Percentiles rank a stretch among this genome's conserved stretches.
phyloP scores from a whole-genome alignment of 2,888 invertebrate species.

The Eupithecia vulgata region DNA sequence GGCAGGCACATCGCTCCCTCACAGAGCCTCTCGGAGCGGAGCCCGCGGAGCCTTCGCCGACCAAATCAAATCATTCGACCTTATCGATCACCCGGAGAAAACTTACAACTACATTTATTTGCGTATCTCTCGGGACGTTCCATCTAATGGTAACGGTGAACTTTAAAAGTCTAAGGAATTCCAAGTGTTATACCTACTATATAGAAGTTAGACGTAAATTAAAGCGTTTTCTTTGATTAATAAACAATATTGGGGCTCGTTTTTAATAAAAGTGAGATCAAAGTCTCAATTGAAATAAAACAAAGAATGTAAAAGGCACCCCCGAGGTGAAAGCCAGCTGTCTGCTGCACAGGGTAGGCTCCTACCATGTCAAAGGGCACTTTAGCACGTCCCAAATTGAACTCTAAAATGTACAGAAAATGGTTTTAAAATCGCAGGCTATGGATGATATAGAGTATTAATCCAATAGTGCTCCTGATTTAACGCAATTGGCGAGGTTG shows the following conservation, averaged over 20 bases:
- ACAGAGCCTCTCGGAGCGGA: conserved; percentile 75
- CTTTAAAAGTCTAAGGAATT: conserved; percentile 3
- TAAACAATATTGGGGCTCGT: neutral
- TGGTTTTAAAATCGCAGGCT: conserved; percentile 41
- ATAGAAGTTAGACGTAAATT: neutral
- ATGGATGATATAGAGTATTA: conserved; percentile 65
- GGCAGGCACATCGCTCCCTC: conserved; percentile 70
- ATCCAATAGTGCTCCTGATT: conserved; percentile 79
- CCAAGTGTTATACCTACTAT: too few species aligned
- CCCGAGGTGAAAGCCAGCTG: neutral
- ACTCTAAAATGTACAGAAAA: conserved; percentile 3
- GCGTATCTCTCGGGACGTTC: conserved; percentile 55
- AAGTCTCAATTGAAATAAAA: neutral
- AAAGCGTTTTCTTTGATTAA: neutral
- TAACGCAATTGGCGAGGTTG: conserved; percentile 81
- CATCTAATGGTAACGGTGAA: conserved; percentile 33
- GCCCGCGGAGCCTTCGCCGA: conserved; percentile 71
- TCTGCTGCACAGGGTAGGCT: neutral
- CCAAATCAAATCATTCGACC: conserved; percentile 83
- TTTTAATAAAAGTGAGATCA: neutral
- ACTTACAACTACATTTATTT: conserved; percentile 76
- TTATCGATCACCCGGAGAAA: conserved; percentile 77
- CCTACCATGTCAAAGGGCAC: neutral
- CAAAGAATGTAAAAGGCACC: neutral
- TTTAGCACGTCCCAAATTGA: neutral